These are phyloP conservation scores for Drosophila mimica DNA, from an alignment of 2,888 invertebrate species.

Conservation along the genomic window DNA sequence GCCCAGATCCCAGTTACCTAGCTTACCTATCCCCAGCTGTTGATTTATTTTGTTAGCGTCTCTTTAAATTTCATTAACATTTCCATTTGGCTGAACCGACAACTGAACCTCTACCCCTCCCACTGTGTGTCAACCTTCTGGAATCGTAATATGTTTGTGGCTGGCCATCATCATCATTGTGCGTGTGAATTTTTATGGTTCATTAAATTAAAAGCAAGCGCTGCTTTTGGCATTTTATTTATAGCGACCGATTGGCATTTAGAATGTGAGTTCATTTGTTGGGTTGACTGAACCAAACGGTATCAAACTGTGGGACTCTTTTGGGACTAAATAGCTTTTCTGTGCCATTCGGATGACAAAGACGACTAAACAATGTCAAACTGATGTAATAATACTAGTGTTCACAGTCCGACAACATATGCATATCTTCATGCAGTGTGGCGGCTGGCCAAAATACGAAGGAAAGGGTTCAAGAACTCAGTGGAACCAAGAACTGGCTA, in stretches of 20 bases:
- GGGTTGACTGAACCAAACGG: slow-evolving; percentile 43
- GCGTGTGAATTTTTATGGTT: slow-evolving; percentile 81
- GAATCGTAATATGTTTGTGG: slow-evolving; percentile 57
- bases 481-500: slow-evolving; percentile 28
- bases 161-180: slow-evolving; percentile 44
- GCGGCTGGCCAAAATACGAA: slow-evolving; percentile 16
- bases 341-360: slow-evolving; percentile 36
- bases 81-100: slow-evolving; percentile 39
- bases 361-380: slow-evolving; percentile 2
- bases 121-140: slow-evolving; percentile 61
- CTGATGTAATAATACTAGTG: slow-evolving; percentile 35
- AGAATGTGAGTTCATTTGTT: slow-evolving; percentile 42
- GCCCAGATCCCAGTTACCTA: slow-evolving; percentile 16
- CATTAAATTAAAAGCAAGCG: slow-evolving; percentile 76
- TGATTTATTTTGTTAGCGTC: slow-evolving; percentile 73
- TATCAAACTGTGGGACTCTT: slow-evolving; percentile 36
- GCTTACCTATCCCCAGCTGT: slow-evolving; percentile 31
- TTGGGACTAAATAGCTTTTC: slow-evolving; percentile 16
- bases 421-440: slow-evolving; percentile 42
- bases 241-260: slow-evolving; percentile 69
- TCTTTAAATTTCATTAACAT: slow-evolving; percentile 78
- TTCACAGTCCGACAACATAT: slow-evolving; percentile 20
- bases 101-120: slow-evolving; percentile 18
- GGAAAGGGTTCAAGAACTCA: slow-evolving; percentile 30
- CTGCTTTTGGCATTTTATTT: slow-evolving; percentile 54